phyloP scores from a whole-genome alignment of 2,113 vertebrate genomes.

The Cavia porcellus region DNA sequence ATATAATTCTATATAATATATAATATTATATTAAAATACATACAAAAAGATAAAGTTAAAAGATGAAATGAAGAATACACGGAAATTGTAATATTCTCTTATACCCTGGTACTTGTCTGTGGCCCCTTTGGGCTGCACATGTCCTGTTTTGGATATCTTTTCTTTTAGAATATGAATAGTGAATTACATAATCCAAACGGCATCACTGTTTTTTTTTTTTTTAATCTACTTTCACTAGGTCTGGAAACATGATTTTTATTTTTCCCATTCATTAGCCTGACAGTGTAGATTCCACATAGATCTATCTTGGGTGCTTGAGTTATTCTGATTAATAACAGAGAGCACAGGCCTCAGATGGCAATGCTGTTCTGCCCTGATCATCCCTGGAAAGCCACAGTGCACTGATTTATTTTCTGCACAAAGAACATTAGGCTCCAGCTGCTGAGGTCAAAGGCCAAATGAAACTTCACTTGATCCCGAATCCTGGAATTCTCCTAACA shows the following conservation, averaged over 20 bases:
- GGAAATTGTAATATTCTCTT: background rate
- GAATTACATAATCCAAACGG: constrained; percentile 24
- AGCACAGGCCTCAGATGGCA: constrained; percentile 33
- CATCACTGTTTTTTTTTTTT: background rate
- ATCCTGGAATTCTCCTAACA: constrained; percentile 53
- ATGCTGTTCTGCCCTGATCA: background rate
- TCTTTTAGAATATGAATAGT: constrained; percentile 37
- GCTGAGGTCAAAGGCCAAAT: constrained; percentile 72
- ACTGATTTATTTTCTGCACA: constrained; percentile 54
- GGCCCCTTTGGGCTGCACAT: background rate
- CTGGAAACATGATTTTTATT: constrained; percentile 16
- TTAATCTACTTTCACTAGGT: background rate
- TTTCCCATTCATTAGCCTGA: constrained; percentile 59
- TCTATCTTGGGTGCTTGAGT: background rate
- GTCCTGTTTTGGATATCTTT: background rate
- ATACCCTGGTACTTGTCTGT: background rate
- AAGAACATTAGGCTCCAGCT: constrained; percentile 57
- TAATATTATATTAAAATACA: background rate
- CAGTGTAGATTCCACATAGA: background rate
- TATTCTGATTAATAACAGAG: constrained; percentile 62
- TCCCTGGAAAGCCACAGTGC: background rate
- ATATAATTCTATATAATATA: too few relatives aligned
- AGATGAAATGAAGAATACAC: background rate
- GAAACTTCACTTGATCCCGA: constrained; percentile 46
- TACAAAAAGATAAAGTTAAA: constrained; percentile 9